A percentile compares a stretch with the other conserved stretches of the same genome.
Conservation (phyloP, 2,113 vertebrate species). For the Calyptommatus sinebrachiatus region DNA sequence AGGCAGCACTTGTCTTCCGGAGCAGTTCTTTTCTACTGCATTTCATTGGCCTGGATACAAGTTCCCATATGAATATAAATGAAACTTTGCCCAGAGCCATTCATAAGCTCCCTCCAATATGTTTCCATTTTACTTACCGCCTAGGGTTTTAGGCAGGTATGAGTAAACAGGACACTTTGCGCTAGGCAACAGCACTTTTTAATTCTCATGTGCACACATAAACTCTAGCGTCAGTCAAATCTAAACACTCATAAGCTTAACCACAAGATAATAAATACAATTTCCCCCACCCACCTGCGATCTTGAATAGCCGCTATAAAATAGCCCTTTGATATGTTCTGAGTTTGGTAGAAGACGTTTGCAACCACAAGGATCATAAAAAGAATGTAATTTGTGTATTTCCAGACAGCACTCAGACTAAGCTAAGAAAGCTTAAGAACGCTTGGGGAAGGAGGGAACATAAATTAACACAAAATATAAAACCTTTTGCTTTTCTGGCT, state of each 20-base stretch:
- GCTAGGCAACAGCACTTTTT: constrained; percentile 25
- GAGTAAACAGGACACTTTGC: background rate
- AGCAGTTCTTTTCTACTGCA: background rate
- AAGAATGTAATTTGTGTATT: background rate
- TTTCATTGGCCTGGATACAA: background rate
- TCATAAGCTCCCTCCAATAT: background rate
- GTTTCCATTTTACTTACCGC: constrained; percentile 21
- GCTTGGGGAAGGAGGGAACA: background rate
- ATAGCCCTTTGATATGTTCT: constrained; percentile 13
- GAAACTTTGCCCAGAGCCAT: background rate
- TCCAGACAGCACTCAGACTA: background rate
- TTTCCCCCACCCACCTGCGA: background rate
- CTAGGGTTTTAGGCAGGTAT: constrained; percentile 11
- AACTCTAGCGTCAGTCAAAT: constrained; percentile 54
- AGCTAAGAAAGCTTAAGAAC: background rate
- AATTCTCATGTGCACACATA: constrained; percentile 25
- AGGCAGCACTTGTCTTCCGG: background rate
- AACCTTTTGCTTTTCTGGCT: no score
- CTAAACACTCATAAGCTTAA: constrained; percentile 47
- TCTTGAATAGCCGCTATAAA: constrained; percentile 5
- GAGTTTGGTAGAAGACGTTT: constrained; percentile 38
- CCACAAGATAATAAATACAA: constrained; percentile 27
- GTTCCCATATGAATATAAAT: background rate
- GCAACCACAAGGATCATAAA: constrained; percentile 36
- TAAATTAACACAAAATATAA: background rate